Evolutionary conservation across 2,797 vertebrate species (phyloP).

Genomic region (Sebastes steindachneri): DNA sequence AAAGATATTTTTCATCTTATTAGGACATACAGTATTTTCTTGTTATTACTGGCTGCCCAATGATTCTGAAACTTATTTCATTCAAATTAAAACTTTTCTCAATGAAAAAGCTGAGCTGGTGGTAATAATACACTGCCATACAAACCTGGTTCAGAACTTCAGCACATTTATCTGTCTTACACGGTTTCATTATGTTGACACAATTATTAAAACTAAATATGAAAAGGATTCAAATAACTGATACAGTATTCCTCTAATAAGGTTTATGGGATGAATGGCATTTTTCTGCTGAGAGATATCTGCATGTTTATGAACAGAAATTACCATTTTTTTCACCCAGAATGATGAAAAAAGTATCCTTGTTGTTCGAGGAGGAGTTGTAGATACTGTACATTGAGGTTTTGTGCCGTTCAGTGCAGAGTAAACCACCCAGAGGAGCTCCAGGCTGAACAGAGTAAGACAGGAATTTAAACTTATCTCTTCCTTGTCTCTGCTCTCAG

Average conservation of each 20-base stretch:
- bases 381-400: neutral
- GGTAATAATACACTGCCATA: fast-evolving
- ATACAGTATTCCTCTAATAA: neutral
- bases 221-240: neutral
- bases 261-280: neutral
- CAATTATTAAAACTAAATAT: neutral
- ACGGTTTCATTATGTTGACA: neutral
- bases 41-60: neutral
- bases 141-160: neutral
- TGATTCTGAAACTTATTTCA: neutral
- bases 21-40: neutral
- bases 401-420: neutral
- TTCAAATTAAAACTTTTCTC: neutral
- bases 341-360: neutral
- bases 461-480: conserved; percentile 36
- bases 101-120: neutral
- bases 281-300: neutral
- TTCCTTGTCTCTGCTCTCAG: conserved; percentile 23
- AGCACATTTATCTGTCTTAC: neutral
- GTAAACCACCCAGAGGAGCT: neutral
- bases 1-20: neutral
- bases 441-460: conserved; percentile 18
- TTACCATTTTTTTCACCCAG: too few relatives aligned
- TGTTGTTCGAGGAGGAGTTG: neutral
- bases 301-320: too few relatives aligned